Conservation (phyloP, 2,888 invertebrate genomes). For the Drosophila imparisetae region DNA sequence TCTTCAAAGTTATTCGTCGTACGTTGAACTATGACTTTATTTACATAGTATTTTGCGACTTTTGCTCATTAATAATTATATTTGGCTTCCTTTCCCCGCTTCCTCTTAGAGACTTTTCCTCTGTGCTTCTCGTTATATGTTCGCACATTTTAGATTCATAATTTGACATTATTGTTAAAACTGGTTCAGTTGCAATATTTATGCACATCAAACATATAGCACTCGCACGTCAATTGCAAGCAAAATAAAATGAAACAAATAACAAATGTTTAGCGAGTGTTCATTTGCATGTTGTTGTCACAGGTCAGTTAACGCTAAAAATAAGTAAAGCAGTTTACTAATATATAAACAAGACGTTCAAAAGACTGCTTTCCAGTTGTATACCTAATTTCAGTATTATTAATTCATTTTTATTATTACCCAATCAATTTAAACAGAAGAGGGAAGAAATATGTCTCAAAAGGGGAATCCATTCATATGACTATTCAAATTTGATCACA, state of each 20-base stretch:
- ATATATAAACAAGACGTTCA: background rate
- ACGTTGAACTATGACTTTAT: background rate
- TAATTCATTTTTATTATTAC: background rate
- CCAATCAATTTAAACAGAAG: background rate
- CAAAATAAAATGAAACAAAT: background rate
- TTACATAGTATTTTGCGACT: background rate
- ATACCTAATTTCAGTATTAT: background rate
- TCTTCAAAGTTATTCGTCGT: background rate
- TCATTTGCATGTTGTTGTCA: background rate
- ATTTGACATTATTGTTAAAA: background rate
- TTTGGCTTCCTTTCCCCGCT: background rate
- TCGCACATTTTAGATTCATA: background rate
- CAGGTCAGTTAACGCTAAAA: constrained; percentile 3
- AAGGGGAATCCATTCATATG: background rate
- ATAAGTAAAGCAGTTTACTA: constrained; percentile 1
- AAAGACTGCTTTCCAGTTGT: background rate
- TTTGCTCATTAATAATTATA: background rate
- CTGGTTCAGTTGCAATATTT: background rate
- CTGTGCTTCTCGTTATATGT: background rate
- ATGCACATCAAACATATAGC: background rate
- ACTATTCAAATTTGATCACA: background rate
- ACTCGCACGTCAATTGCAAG: background rate
- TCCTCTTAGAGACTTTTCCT: too few relatives aligned
- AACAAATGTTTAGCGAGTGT: background rate
- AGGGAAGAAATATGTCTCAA: background rate